A percentile compares a stretch with the other conserved stretches of the same genome.
These are phyloP conservation scores for Phrynocephalus forsythii DNA, from an alignment of 2,797 vertebrate species.

Conservation along the genomic window DNA sequence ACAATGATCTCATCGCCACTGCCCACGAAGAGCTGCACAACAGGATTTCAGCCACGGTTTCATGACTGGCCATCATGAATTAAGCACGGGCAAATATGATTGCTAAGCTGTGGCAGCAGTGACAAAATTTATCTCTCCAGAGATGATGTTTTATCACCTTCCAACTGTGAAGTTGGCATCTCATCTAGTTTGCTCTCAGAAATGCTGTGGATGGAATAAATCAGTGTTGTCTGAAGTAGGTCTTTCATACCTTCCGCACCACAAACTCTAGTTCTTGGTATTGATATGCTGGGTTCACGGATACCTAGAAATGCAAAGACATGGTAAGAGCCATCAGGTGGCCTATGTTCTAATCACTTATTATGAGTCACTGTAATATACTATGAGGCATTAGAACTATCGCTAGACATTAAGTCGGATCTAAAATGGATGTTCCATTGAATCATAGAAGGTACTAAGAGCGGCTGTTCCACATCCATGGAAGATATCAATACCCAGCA, in stretches of 20 bases:
- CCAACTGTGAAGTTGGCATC: neutral
- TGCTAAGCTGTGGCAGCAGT: too few relatives aligned
- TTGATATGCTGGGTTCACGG: constrained; percentile 93
- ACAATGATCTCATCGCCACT: too few relatives aligned
- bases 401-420: neutral
- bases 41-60: too few relatives aligned
- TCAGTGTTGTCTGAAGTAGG: neutral
- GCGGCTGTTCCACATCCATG: too few relatives aligned
- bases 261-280: constrained; percentile 85
- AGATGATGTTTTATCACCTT: neutral
- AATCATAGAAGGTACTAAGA: neutral
- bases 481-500: neutral
- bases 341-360: rapidly evolving
- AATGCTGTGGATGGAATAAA: neutral
- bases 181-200: neutral
- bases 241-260: constrained; percentile 82
- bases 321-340: constrained; percentile 20
- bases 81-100: too few relatives aligned
- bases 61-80: too few relatives aligned
- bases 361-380: neutral
- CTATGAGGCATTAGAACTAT: too few relatives aligned
- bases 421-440: neutral
- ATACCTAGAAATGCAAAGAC: constrained; percentile 78
- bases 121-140: too few relatives aligned
- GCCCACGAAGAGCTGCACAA: too few relatives aligned